Base-by-base conservation (phyloP, 1,140 invertebrate species). In the Conus ventricosus region DNA sequence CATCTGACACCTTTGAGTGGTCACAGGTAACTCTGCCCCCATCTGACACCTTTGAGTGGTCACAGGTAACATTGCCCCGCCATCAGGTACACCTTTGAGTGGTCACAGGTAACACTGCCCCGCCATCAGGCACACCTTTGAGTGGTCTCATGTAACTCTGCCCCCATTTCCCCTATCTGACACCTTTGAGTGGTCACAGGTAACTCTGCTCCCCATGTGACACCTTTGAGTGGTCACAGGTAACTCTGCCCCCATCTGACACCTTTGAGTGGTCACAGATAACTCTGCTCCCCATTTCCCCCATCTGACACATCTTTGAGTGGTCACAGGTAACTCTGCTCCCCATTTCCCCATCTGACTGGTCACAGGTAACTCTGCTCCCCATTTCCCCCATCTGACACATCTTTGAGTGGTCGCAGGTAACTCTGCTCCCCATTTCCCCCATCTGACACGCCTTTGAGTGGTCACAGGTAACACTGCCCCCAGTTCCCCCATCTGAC, bases 281-380 rank as follows among this genome's bases (percentile, higher is more conserved):
- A 95, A 95, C 86, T 51, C 71, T 76, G 27, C 55, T 96, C 0
- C 96, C 96, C n/a, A n/a, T n/a, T n/a, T n/a, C n/a, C n/a, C n/a
- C n/a, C 8, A 96, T 96, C 91, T 98, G 97, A 97, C 94, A 96
- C 63, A 96, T 96, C 83, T 95, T 96, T 76, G 95, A 96, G 1
- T 97, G 97, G 97, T 97, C 97, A 20, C 95, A 96, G 95, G 97
- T 97, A 95, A 95, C 86, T 51, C 60, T 97, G 97, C 93, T 96
- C n/a, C n/a, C n/a, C n/a, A n/a, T n/a, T 57, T 96, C 0, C 96
- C 96, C 7, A 96, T 96, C 90, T 98, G 97, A 97, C 94, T 97
- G 97, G 97, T 97, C 97, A 20, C 95, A 96, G 96, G 97, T 97
- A 95, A 95, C 86, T 23, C 27, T 85, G 55, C 93, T 96, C 96